Percentiles rank a stretch among this genome's conserved stretches.
phyloP scores from a whole-genome alignment of 2,888 invertebrate species.

The Plagiodera versicolora region DNA sequence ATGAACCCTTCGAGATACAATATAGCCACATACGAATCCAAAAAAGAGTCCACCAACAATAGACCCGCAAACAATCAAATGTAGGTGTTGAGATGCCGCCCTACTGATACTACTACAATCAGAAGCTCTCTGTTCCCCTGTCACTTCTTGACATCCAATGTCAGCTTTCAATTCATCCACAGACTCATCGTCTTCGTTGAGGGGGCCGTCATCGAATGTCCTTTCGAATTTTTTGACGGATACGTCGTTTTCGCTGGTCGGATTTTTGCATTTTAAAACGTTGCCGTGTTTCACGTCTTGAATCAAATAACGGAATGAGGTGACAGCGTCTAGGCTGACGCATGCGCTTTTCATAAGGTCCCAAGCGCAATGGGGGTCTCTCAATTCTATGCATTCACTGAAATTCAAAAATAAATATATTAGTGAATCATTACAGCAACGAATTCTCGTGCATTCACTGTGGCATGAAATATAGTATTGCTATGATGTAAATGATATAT shows the following conservation, averaged over 20 bases:
- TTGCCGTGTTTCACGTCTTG: conserved; percentile 75
- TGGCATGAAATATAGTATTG: too few species aligned
- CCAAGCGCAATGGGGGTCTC: conserved; percentile 99
- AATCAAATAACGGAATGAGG: conserved; percentile 56
- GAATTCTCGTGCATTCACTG: too few species aligned
- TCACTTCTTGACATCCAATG: conserved; percentile 45
- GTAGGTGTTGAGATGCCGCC: conserved; percentile 75
- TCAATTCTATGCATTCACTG: conserved; percentile 84
- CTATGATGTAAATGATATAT: too few species aligned
- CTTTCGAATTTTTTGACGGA: conserved; percentile 44
- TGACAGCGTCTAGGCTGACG: conserved; percentile 57
- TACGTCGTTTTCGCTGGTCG: conserved; percentile 36
- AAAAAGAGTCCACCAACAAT: conserved; percentile 79
- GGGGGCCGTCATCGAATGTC: conserved; percentile 36
- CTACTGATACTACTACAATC: conserved; percentile 55
- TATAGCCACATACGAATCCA: conserved; percentile 82
- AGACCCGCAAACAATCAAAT: conserved; percentile 74
- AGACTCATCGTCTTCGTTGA: conserved; percentile 30
- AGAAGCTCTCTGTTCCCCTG: conserved; percentile 40
- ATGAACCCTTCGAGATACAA: conserved; percentile 78
- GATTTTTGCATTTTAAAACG: conserved; percentile 58
- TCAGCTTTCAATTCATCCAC: conserved; percentile 43
- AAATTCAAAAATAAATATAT: conserved; percentile 49
- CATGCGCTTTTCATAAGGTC: conserved; percentile 66
- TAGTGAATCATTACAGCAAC: too few species aligned